Evolutionary conservation across 2,113 vertebrate species (phyloP).

Genomic region (Cromileptes altivelis): DNA sequence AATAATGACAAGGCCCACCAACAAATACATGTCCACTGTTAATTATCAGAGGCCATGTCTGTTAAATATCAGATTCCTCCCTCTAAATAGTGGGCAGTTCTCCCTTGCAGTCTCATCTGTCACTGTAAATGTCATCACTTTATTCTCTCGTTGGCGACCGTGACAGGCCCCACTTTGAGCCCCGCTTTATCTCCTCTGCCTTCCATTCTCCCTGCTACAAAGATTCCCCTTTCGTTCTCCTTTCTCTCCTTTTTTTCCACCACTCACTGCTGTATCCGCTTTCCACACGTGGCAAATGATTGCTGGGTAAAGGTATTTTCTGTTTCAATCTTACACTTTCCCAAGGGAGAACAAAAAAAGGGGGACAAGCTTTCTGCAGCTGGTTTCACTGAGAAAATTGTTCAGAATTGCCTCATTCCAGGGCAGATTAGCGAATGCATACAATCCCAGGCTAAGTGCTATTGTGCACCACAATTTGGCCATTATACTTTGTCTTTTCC

Average conservation of each 20-base stretch:
- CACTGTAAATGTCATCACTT: conserved; percentile 97
- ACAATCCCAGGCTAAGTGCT: conserved; percentile 98
- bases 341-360: conserved; percentile 95
- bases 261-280: conserved; percentile 94
- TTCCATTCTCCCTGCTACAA: conserved; percentile 92
- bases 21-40: conserved; percentile 92
- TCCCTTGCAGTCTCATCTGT: conserved; percentile 92
- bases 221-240: conserved; percentile 86
- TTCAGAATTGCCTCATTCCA: conserved; percentile 99
- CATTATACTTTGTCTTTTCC: conserved; percentile 99
- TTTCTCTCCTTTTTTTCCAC: conserved; percentile 80
- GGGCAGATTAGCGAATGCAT: conserved; percentile 99
- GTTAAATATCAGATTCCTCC: conserved; percentile 95
- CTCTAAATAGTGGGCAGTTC: conserved; percentile 89
- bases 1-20: conserved; percentile 89
- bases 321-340: conserved; percentile 99
- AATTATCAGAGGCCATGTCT: conserved; percentile 92
- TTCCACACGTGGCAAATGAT: conserved; percentile 98
- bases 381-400: conserved; percentile 99
- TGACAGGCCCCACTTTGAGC: conserved; percentile 93
- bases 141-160: conserved; percentile 88
- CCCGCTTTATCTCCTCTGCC: conserved; percentile 92
- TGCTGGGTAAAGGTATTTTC: conserved; percentile 99
- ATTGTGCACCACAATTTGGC: conserved; percentile 99
- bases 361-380: conserved; percentile 93